Conservation (phyloP, 1,140 invertebrate genomes). For the Colletes gigas region DNA sequence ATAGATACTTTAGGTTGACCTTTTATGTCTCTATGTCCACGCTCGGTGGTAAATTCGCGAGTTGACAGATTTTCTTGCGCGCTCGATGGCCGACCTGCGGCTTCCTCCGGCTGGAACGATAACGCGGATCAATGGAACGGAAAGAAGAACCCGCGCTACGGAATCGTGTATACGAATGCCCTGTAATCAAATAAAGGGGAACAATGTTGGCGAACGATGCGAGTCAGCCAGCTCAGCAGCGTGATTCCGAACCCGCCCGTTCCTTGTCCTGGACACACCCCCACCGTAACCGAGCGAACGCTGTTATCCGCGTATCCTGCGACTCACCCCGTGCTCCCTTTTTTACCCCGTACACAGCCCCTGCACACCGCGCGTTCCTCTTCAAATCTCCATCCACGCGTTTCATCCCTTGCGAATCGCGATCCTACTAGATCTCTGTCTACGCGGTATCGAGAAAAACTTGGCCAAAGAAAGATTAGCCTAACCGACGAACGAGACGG, state of each 20-base stretch:
- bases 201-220: constrained; percentile 79
- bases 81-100: neutral
- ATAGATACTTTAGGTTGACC: too few relatives aligned
- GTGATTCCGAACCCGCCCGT: constrained; percentile 79
- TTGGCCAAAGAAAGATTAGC: neutral
- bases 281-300: constrained; percentile 77
- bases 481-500: neutral
- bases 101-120: neutral
- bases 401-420: constrained; percentile 10
- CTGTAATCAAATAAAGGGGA: constrained; percentile 81
- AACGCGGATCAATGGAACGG: constrained; percentile 67
- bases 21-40: too few relatives aligned
- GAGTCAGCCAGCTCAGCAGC: constrained; percentile 78
- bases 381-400: neutral
- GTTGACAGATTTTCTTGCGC: constrained; percentile 26
- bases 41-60: too few relatives aligned
- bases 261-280: constrained; percentile 81
- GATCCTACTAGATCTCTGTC: constrained; percentile 28
- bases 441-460: constrained; percentile 2
- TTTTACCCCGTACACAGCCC: constrained; percentile 28
- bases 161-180: constrained; percentile 79
- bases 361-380: neutral
- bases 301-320: constrained; percentile 74
- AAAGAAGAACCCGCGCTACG: constrained; percentile 71
- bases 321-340: constrained; percentile 60